Evolutionary conservation across 2,113 vertebrate genomes (phyloP).

Genomic region (Pluvianellus socialis): DNA sequence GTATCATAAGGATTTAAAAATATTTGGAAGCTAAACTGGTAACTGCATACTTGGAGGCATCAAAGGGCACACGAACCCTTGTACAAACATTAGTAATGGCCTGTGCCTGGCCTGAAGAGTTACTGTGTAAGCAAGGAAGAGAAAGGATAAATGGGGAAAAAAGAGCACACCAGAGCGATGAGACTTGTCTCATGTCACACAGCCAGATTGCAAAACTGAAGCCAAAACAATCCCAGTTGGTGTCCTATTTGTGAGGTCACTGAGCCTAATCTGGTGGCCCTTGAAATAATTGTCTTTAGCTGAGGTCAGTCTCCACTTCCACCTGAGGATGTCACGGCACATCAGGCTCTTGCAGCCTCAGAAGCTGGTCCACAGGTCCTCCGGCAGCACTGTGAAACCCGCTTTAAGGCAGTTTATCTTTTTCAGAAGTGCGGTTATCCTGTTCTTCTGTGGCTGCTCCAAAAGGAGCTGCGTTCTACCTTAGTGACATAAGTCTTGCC

Average conservation of each 20-base stretch:
- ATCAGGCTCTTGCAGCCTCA: not conserved
- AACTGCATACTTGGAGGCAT: not conserved
- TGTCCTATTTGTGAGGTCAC: not conserved
- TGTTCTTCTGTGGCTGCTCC: not conserved
- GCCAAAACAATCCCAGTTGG: not conserved
- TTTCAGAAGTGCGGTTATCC: not conserved
- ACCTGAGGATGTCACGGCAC: not conserved
- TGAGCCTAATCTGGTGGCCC: not conserved
- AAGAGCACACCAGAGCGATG: not conserved
- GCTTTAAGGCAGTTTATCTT: not conserved
- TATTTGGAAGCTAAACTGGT: not conserved
- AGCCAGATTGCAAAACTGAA: not conserved
- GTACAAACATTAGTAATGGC: not conserved
- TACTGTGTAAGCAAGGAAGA: not conserved
- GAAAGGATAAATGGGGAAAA: not conserved
- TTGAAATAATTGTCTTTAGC: not conserved
- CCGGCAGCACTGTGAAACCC: not conserved
- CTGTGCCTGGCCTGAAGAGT: not conserved
- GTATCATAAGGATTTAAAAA: not conserved
- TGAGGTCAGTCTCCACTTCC: not conserved
- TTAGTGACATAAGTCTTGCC: not conserved
- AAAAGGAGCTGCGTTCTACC: not conserved
- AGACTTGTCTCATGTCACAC: not conserved
- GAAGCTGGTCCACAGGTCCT: not conserved
- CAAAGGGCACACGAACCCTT: not conserved